phyloP scores from a whole-genome alignment of 2,797 vertebrate genomes.

The Meriones psammophilus region DNA sequence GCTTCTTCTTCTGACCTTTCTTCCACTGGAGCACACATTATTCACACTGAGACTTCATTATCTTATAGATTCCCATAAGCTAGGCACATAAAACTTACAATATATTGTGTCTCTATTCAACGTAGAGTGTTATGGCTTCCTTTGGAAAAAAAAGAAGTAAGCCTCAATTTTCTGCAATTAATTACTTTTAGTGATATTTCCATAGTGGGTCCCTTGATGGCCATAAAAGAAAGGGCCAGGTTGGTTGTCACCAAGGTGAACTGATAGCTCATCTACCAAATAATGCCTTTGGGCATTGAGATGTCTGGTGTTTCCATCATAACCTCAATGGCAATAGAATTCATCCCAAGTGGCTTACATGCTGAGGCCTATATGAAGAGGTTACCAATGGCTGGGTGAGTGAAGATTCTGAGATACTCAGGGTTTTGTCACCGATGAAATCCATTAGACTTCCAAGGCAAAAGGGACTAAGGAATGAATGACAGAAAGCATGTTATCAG shows the following conservation, averaged over 20 bases:
- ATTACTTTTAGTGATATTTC: constrained; percentile 70
- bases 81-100: constrained; percentile 57
- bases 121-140: constrained; percentile 42
- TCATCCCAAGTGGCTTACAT: not conserved
- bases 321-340: constrained; percentile 1
- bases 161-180: constrained; percentile 71
- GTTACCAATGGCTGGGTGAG: not conserved
- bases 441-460: not conserved
- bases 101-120: constrained; percentile 56
- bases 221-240: constrained; percentile 44
- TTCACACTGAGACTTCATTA: constrained; percentile 44
- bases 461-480: not conserved
- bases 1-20: constrained; percentile 45
- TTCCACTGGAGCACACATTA: constrained; percentile 32
- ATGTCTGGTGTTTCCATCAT: constrained; percentile 3
- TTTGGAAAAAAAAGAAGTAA: not conserved
- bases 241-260: constrained; percentile 50
- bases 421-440: not conserved
- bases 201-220: constrained; percentile 29
- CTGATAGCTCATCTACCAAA: constrained; percentile 49
- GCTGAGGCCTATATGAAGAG: not conserved
- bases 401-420: not conserved
- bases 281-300: constrained; percentile 25
- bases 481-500: not conserved
- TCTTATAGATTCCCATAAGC: constrained; percentile 49